Base-by-base conservation (phyloP, 2,113 vertebrate genomes). In the Taxidea taxus region DNA sequence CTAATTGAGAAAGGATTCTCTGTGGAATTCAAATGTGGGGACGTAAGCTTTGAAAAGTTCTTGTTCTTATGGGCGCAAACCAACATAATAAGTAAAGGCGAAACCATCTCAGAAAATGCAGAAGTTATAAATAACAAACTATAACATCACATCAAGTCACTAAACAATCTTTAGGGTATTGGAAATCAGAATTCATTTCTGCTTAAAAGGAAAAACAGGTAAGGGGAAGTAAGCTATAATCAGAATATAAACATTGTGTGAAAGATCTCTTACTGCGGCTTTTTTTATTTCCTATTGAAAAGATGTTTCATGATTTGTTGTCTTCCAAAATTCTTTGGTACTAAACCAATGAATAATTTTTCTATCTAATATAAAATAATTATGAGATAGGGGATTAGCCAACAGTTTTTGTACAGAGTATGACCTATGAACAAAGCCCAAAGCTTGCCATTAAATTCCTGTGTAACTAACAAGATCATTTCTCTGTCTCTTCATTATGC, bases 301-400 rank as follows among this genome's bases (percentile, higher is more conserved):
- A 81, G 20, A n/a, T 95, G 1, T 31, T 39, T 94, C 15, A 75
- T 77, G 34, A 84, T 77, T 90, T 68, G 14, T 34, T 82, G 31
- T 90, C 56, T 75, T 90, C 70, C 93, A 27, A 93, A 64, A 91
- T 15, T 86, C 37, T 83, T 62, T 58, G 37, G 21, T 66, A 62
- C 21, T 42, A 93, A 86, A 74, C 9, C 25, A 93, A 78, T 25
- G 72, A 58, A 74, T 51, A 56, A 21, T 27, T 94, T 86, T 14
- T 68, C 39, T 21, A 64, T 5, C 82, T 54, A 85, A 75, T 54
- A 4, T 60, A 94, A 95, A 95, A 91, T 85, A 62, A 97, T 51
- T 70, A 64, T 68, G 29, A 90, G 2, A 81, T 47, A 60, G 18
- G 44, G 82, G 15, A 68, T 77, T 37, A 80, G 9, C 21, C 89